phyloP scores from a whole-genome alignment of 2,797 vertebrate genomes.

The Hippoglossus hippoglossus region DNA sequence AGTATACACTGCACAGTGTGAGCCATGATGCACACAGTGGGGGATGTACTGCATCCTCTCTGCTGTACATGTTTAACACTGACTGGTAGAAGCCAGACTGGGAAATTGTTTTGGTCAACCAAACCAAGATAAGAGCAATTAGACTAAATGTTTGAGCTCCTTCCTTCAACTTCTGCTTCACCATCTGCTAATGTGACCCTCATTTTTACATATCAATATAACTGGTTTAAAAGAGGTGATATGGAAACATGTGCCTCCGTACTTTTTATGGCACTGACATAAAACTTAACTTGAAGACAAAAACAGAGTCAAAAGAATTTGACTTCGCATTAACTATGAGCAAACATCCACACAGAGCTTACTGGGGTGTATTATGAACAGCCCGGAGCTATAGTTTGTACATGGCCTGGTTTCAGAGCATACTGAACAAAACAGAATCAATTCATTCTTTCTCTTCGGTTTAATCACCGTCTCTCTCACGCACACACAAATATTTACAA shows the following conservation, averaged over 20 bases:
- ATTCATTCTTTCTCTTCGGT: slow-evolving; percentile 16
- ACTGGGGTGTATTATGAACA: slow-evolving; percentile 40
- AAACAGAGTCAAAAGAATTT: slow-evolving; percentile 4
- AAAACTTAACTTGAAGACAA: neutral
- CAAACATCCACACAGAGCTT: slow-evolving; percentile 22
- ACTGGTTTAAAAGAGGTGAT: neutral
- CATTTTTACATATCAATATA: no score
- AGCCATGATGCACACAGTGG: neutral
- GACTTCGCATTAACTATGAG: slow-evolving; percentile 11
- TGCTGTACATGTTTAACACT: neutral
- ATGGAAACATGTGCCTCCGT: neutral
- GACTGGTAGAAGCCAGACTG: neutral
- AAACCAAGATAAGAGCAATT: neutral
- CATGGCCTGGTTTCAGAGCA: slow-evolving; percentile 75
- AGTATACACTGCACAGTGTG: no score
- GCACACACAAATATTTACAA: slow-evolving; percentile 1
- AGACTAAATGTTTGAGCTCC: no score
- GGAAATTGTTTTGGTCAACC: neutral
- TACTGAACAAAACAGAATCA: slow-evolving; percentile 65
- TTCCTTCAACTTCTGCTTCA: no score
- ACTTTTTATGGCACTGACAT: neutral
- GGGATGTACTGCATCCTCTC: neutral
- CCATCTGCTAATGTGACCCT: no score
- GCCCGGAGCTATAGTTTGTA: slow-evolving; percentile 55
- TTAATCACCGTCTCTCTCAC: neutral